Percentiles rank a stretch among this genome's conserved stretches.
Evolutionary conservation across 2,888 invertebrate genomes (phyloP).

Genomic region (Zootermopsis nevadensis): DNA sequence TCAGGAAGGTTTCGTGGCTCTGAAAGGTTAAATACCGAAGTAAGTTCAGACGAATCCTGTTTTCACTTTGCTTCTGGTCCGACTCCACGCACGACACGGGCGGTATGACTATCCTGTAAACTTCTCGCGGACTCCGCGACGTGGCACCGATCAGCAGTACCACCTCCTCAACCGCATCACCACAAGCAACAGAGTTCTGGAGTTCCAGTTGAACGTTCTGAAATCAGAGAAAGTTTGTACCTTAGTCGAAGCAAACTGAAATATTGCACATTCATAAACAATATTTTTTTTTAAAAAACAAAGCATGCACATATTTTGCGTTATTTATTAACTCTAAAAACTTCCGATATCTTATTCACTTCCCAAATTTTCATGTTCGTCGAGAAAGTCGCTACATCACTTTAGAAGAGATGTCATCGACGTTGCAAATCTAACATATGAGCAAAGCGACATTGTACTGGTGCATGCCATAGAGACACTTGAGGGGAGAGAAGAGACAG

Average conservation of each 20-base stretch:
- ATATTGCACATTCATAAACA: not conserved
- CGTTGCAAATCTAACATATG: too few relatives aligned
- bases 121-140: slow-evolving; percentile 12
- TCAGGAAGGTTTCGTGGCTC: not conserved
- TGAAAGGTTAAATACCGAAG: not conserved
- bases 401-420: too few relatives aligned
- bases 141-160: slow-evolving; percentile 25
- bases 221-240: not conserved
- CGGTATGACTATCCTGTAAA: slow-evolving; percentile 8
- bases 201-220: slow-evolving; percentile 17
- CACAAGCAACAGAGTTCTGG: not conserved
- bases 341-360: not conserved
- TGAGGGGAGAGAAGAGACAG: too few relatives aligned
- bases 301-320: not conserved
- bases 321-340: not conserved
- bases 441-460: too few relatives aligned
- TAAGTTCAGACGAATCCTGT: not conserved
- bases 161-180: slow-evolving; percentile 18
- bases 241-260: not conserved
- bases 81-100: not conserved
- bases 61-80: not conserved
- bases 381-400: not conserved
- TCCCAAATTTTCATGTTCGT: not conserved
- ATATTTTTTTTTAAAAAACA: not conserved
- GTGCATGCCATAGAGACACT: too few relatives aligned